Conservation (phyloP, 2,888 invertebrate genomes). For the Azorinus chamasolen region DNA sequence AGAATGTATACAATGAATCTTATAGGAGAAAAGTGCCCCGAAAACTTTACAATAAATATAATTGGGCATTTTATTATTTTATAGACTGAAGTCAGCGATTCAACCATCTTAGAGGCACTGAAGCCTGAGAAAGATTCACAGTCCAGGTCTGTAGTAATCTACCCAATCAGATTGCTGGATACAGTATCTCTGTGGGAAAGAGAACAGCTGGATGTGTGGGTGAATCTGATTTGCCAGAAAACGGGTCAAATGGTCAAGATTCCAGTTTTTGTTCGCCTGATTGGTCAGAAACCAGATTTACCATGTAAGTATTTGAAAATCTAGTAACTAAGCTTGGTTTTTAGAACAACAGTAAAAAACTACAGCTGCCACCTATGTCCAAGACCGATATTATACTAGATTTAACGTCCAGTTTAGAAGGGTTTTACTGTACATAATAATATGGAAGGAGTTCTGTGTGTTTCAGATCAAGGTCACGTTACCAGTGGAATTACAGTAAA, state of each 20-base stretch:
- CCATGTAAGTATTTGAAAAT: constrained; percentile 68
- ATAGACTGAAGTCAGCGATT: constrained; percentile 80
- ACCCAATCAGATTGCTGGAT: constrained; percentile 80
- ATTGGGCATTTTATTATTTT: constrained; percentile 15
- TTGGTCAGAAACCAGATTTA: constrained; percentile 78
- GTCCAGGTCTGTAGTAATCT: constrained; percentile 72
- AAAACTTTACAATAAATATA: too few relatives aligned
- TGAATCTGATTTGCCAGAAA: constrained; percentile 75
- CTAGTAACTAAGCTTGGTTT: too few relatives aligned
- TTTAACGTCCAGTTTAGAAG: too few relatives aligned
- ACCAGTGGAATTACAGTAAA: too few relatives aligned
- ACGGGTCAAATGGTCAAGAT: constrained; percentile 81
- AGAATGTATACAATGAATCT: too few relatives aligned
- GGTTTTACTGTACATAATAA: too few relatives aligned
- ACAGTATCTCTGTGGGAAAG: constrained; percentile 78
- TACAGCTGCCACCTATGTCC: too few relatives aligned
- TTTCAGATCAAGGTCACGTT: too few relatives aligned
- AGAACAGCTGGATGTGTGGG: constrained; percentile 76
- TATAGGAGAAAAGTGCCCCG: too few relatives aligned
- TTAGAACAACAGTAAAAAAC: too few relatives aligned
- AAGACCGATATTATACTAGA: too few relatives aligned
- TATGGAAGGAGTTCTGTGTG: too few relatives aligned
- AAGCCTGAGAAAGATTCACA: constrained; percentile 75
- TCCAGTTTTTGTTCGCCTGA: constrained; percentile 78
- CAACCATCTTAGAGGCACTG: constrained; percentile 74